phyloP scores from a whole-genome alignment of 2,797 vertebrate species.

The Acanthurus tractus region DNA sequence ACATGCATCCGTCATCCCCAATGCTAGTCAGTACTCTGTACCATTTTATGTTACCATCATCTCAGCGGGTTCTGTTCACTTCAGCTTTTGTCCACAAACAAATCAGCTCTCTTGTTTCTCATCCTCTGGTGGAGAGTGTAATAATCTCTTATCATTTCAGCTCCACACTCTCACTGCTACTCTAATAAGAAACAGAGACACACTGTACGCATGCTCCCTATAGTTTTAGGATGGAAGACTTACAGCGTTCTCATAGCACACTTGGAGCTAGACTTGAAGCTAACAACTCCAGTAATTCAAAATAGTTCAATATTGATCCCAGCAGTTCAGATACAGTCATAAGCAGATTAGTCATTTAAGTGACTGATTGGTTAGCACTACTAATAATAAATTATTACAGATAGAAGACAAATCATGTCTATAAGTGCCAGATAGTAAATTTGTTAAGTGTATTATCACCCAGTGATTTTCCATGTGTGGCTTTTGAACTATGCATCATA shows the following conservation, averaged over 20 bases:
- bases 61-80: conserved; percentile 61
- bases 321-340: conserved; percentile 10
- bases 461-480: conserved; percentile 37
- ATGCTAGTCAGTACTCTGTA: conserved; percentile 32
- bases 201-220: neutral
- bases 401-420: neutral
- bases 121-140: conserved; percentile 29
- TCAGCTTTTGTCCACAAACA: conserved; percentile 61
- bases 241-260: conserved; percentile 28
- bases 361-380: conserved; percentile 1
- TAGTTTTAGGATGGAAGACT: conserved; percentile 23
- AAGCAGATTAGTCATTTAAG: conserved; percentile 31
- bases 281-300: conserved; percentile 30
- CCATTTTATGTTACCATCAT: conserved; percentile 55
- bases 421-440: neutral
- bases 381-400: conserved; percentile 13
- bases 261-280: conserved; percentile 11
- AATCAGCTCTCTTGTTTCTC: conserved; percentile 47
- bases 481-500: conserved; percentile 61
- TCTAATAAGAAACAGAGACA: conserved; percentile 24
- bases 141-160: conserved; percentile 41
- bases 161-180: conserved; percentile 36
- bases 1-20: conserved; percentile 42
- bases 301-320: conserved; percentile 32
- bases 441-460: conserved; percentile 1